Conservation (phyloP, 2,888 invertebrate genomes). For the Pterostichus madidus region DNA sequence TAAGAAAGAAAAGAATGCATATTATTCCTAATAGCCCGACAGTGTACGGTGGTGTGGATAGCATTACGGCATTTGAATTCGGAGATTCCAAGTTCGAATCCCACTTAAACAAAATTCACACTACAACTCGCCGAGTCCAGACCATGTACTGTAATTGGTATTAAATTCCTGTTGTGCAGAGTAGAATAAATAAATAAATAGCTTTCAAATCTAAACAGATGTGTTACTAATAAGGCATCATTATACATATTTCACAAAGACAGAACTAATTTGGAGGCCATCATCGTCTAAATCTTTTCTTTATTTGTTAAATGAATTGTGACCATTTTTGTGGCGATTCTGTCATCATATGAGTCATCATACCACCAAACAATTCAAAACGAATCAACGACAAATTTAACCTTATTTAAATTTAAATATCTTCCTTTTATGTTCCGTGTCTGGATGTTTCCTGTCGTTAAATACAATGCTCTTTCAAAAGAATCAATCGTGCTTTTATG, state of each 20-base stretch:
- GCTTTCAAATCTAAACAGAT: too few species aligned
- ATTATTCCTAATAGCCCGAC: too few species aligned
- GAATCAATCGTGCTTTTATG: neutral
- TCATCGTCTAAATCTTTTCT: slow-evolving; percentile 33
- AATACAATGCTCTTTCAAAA: neutral
- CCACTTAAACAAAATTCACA: too few species aligned
- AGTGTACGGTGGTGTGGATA: too few species aligned
- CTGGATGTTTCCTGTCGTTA: slow-evolving; percentile 4
- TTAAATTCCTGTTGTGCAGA: too few species aligned
- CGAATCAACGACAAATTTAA: slow-evolving; percentile 1
- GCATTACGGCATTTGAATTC: too few species aligned
- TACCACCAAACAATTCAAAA: neutral
- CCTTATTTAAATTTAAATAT: slow-evolving; percentile 7
- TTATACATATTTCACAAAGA: slow-evolving; percentile 1
- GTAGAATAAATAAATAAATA: too few species aligned
- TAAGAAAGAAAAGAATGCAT: too few species aligned
- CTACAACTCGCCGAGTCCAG: too few species aligned
- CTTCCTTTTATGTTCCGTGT: slow-evolving; percentile 6
- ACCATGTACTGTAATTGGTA: too few species aligned
- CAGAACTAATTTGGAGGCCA: slow-evolving; percentile 5
- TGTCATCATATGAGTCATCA: neutral
- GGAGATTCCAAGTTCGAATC: too few species aligned
- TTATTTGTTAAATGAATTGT: slow-evolving; percentile 39
- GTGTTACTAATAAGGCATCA: neutral
- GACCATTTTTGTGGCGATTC: slow-evolving; percentile 21